phyloP scores from a whole-genome alignment of 2,113 vertebrate species.

The Siniperca knerii region DNA sequence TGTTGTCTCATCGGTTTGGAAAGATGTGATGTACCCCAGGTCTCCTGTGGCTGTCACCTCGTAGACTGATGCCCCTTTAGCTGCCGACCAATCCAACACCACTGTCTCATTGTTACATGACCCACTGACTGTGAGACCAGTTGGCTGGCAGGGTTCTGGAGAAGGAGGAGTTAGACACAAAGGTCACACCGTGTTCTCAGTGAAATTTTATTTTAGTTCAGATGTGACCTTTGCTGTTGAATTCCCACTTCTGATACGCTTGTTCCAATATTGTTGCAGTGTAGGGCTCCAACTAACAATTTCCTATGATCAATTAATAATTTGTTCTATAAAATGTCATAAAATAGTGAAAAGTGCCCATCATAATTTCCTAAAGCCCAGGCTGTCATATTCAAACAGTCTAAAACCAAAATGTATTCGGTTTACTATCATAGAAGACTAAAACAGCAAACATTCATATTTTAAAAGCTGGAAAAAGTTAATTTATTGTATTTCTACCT shows the following conservation, averaged over 20 bases:
- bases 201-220: background rate
- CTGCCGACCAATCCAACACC: slow-evolving; percentile 74
- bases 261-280: background rate
- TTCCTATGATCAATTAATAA: background rate
- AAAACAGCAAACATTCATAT: background rate
- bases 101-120: slow-evolving; percentile 77
- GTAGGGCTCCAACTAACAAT: background rate
- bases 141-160: slow-evolving; percentile 83
- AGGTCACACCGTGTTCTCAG: background rate
- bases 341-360: background rate
- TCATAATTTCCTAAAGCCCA: background rate
- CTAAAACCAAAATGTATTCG: background rate
- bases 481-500: background rate
- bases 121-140: slow-evolving; percentile 56
- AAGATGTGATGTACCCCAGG: slow-evolving; percentile 68
- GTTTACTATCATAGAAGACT: background rate
- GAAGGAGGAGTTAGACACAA: background rate
- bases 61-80: slow-evolving; percentile 75
- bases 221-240: background rate
- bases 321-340: background rate
- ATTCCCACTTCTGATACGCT: background rate
- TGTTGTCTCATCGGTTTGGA: slow-evolving; percentile 62
- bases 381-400: background rate
- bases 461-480: background rate
- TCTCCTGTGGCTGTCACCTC: slow-evolving; percentile 68